phyloP scores from a whole-genome alignment of 1,140 invertebrate species.

The Melitaea cinxia region DNA sequence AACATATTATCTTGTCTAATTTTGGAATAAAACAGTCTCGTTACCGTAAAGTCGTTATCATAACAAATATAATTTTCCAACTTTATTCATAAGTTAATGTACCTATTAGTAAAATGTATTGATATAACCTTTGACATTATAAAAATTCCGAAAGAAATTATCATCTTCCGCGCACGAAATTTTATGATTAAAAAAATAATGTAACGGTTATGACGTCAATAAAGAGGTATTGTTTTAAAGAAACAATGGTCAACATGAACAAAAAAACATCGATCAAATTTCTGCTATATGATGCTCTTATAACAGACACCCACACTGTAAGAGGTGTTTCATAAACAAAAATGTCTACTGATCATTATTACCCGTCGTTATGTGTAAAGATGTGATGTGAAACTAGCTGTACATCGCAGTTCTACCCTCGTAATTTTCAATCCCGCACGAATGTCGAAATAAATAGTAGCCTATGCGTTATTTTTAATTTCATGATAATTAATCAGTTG shows the following conservation, averaged over 20 bases:
- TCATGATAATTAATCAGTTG: no score
- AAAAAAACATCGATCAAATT: slow-evolving; percentile 27
- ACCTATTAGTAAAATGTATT: neutral
- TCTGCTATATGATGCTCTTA: slow-evolving; percentile 31
- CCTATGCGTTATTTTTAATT: no score
- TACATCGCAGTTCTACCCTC: no score
- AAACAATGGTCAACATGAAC: neutral
- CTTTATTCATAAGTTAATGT: neutral
- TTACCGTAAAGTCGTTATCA: neutral
- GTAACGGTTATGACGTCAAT: neutral
- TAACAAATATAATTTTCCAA: neutral
- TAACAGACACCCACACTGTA: slow-evolving; percentile 46
- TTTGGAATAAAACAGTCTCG: no score
- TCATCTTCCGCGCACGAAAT: neutral
- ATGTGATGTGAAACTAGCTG: no score
- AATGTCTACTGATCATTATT: neutral
- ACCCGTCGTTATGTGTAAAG: no score
- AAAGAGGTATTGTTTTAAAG: neutral
- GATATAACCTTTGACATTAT: neutral
- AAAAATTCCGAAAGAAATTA: slow-evolving; percentile 3
- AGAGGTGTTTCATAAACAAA: slow-evolving; percentile 55
- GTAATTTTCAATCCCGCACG: no score
- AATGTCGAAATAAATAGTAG: no score
- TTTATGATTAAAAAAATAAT: neutral
- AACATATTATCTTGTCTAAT: no score